Evolutionary conservation across 37 sponge, comb jelly and placozoan genomes (phyloP).

Genomic region (Lycopodina hypogea): DNA sequence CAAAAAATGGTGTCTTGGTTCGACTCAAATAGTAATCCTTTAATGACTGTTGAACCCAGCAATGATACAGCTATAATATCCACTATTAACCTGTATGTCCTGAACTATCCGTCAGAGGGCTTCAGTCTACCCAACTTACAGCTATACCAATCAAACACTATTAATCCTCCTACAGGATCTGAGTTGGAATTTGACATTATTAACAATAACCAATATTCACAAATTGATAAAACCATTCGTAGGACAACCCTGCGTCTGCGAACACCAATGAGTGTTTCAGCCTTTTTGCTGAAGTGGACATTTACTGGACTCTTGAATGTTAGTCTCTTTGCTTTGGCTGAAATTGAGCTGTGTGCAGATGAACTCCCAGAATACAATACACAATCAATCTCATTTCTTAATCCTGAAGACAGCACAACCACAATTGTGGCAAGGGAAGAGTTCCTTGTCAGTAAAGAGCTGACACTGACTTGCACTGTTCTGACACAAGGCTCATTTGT

Average conservation of each 20-base stretch:
- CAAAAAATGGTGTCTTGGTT: background rate
- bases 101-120: slow-evolving; percentile 27
- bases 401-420: background rate
- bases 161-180: background rate
- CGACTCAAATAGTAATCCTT: background rate
- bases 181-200: background rate
- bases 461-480: slow-evolving; percentile 32
- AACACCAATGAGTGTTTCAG: background rate
- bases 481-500: slow-evolving; percentile 3
- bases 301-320: slow-evolving; percentile 10
- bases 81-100: slow-evolving; percentile 24
- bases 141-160: background rate
- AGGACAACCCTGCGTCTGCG: background rate
- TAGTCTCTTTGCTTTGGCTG: slow-evolving; percentile 44
- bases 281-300: background rate
- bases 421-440: slow-evolving; percentile 3
- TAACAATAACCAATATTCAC: slow-evolving; percentile 15
- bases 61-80: background rate
- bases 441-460: slow-evolving; percentile 7
- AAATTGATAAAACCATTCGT: background rate
- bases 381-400: background rate
- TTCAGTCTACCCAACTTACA: slow-evolving; percentile 30
- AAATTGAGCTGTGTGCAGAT: slow-evolving; percentile 26
- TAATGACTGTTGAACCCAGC: background rate
- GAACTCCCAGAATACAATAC: background rate